Conservation (phyloP, 2,113 vertebrate genomes). For the Oreotrochilus melanogaster region DNA sequence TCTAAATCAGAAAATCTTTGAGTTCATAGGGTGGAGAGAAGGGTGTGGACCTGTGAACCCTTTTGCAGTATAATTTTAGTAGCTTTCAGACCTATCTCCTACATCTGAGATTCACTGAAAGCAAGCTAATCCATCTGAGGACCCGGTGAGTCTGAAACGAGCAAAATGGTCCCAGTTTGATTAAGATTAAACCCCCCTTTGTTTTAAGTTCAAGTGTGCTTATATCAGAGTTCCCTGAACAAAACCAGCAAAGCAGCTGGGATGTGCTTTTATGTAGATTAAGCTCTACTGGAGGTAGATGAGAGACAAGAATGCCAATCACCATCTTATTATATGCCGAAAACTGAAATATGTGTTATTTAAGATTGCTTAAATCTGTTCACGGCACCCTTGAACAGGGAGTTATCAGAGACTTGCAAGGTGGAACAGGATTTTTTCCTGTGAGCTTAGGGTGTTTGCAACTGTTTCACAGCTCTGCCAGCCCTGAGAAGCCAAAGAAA, state of each 20-base stretch:
- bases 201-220: neutral
- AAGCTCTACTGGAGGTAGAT: neutral
- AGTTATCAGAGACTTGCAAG: conserved; percentile 1
- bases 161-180: neutral
- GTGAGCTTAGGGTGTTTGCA: neutral
- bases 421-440: conserved; percentile 18
- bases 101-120: neutral
- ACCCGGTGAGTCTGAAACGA: neutral
- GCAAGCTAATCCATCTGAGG: neutral
- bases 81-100: neutral
- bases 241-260: neutral
- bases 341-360: conserved; percentile 10
- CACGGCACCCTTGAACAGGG: neutral
- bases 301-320: conserved; percentile 9
- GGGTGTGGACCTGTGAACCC: neutral
- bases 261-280: neutral
- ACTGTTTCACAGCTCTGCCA: neutral
- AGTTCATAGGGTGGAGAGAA: neutral
- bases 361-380: conserved; percentile 30
- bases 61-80: neutral
- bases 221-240: neutral
- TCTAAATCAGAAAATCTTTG: conserved; percentile 25
- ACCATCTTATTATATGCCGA: neutral
- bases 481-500: neutral
- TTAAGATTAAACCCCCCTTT: neutral